A percentile compares a stretch with the other conserved stretches of the same genome.
Conservation (phyloP, 2,113 vertebrate species). For the Anolis sagrei region DNA sequence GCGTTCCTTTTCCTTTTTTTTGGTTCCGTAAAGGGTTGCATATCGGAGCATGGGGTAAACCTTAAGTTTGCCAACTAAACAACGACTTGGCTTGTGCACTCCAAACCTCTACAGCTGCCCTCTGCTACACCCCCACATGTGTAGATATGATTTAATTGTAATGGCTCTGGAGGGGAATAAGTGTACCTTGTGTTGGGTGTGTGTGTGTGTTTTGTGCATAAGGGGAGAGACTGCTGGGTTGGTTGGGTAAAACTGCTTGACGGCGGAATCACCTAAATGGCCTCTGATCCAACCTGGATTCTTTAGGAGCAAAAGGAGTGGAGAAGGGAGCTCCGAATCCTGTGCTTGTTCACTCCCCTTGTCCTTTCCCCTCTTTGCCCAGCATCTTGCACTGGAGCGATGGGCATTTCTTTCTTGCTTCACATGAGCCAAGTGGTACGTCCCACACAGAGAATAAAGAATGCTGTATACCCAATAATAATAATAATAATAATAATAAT, state of each 20-base stretch:
- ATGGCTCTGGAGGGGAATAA: constrained; percentile 23
- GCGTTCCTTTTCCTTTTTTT: constrained; percentile 58
- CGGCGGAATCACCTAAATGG: constrained; percentile 34
- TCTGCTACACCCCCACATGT: neutral
- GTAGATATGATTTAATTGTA: constrained; percentile 39
- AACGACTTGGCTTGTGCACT: constrained; percentile 49
- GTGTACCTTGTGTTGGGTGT: constrained; percentile 3
- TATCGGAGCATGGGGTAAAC: constrained; percentile 65
- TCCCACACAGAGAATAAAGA: constrained; percentile 43
- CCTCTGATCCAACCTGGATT: constrained; percentile 30
- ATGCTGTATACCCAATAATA: constrained; percentile 18
- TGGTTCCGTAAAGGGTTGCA: constrained; percentile 68
- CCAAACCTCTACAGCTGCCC: constrained; percentile 46
- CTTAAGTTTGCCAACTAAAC: constrained; percentile 43
- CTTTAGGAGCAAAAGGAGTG: constrained; percentile 30
- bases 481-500: neutral
- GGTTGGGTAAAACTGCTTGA: too few relatives aligned
- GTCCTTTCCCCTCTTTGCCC: constrained; percentile 23
- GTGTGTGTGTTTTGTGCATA: neutral
- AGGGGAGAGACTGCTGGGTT: neutral
- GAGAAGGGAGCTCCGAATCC: constrained; percentile 10
- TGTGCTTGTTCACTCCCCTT: constrained; percentile 7
- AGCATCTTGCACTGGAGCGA: constrained; percentile 45
- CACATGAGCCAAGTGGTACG: constrained; percentile 30
- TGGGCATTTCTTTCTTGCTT: constrained; percentile 42